Evolutionary conservation across 2,797 vertebrate genomes (phyloP).

Genomic region (Avahi laniger): DNA sequence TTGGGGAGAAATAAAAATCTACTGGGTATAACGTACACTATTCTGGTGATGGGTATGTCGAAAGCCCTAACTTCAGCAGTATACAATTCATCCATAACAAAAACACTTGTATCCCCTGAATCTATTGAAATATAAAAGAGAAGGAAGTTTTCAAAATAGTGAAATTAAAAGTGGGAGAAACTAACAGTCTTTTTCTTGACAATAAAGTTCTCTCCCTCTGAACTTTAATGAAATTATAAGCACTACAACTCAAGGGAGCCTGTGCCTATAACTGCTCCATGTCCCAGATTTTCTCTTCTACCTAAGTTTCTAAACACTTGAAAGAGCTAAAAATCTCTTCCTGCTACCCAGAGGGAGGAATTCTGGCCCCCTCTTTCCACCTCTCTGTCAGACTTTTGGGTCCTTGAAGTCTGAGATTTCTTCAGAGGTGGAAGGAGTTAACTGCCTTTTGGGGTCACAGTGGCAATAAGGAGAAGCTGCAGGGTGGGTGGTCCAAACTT

Average conservation of each 20-base stretch:
- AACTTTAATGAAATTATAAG: background rate
- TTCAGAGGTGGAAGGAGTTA: background rate
- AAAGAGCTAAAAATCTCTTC: background rate
- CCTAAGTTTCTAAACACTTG: background rate
- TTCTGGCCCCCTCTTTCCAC: background rate
- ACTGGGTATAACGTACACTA: no score
- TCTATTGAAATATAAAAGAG: no score
- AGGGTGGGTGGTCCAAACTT: background rate
- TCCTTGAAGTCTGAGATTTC: background rate
- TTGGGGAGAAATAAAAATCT: no score
- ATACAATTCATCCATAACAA: no score
- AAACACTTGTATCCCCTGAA: no score
- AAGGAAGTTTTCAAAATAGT: background rate
- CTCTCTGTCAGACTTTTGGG: background rate
- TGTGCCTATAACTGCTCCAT: background rate
- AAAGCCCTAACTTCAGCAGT: no score
- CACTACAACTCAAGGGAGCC: background rate
- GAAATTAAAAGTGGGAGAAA: background rate
- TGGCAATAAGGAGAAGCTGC: background rate
- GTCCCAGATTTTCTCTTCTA: background rate
- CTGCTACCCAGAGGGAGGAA: background rate
- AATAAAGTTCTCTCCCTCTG: background rate
- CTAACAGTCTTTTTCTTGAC: background rate
- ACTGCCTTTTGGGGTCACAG: background rate
- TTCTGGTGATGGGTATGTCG: no score